Percentiles rank a stretch among this genome's conserved stretches.
Conservation (phyloP, 2,113 vertebrate species). For the Butorides virescens region DNA sequence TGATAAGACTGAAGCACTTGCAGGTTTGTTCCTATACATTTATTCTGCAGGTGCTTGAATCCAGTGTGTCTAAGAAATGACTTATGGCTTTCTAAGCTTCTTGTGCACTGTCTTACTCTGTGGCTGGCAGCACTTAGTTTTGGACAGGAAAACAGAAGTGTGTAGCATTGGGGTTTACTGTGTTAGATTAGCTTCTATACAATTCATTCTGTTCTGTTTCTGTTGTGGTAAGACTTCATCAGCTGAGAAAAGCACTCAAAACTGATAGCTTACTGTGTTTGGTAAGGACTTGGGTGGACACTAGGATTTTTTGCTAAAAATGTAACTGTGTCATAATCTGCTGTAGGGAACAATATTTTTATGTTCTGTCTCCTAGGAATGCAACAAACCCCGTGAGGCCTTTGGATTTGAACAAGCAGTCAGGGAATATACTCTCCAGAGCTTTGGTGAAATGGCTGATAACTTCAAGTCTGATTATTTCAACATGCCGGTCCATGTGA, state of each 20-base stretch:
- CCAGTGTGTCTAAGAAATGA: neutral
- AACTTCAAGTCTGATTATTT: conserved; percentile 99
- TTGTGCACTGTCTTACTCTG: neutral
- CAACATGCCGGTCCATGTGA: conserved; percentile 99
- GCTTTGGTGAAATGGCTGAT: conserved; percentile 98
- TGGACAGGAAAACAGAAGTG: neutral
- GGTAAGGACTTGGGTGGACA: neutral
- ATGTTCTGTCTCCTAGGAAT: conserved; percentile 81
- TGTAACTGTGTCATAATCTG: neutral
- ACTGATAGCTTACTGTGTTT: neutral
- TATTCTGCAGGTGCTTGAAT: neutral
- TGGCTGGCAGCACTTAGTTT: neutral
- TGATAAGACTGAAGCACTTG: neutral
- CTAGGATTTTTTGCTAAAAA: neutral
- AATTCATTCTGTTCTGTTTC: neutral
- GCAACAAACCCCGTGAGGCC: conserved; percentile 95
- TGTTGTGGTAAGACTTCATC: neutral
- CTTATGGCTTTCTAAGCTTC: neutral
- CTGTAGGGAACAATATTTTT: neutral
- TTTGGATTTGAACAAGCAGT: conserved; percentile 98
- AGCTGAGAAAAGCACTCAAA: neutral
- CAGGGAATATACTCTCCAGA: conserved; percentile 94
- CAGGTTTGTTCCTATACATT: neutral
- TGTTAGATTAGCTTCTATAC: neutral
- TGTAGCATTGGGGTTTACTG: neutral